phyloP scores from a whole-genome alignment of 2,888 invertebrate genomes.

The Lomographa bimaculata region DNA sequence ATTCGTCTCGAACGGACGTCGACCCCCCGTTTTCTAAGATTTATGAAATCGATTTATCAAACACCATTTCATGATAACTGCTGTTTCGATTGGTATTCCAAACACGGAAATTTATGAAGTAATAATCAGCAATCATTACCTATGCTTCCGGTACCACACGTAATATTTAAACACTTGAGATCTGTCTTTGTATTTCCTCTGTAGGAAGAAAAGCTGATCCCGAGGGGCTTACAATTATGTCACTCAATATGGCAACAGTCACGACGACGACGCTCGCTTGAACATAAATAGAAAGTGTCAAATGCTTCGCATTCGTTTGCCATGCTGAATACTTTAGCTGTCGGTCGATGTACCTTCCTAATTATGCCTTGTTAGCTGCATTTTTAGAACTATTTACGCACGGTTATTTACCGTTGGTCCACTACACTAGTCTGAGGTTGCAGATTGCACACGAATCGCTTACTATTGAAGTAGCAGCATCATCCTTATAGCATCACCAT shows the following conservation, averaged over 20 bases:
- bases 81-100: slow-evolving; percentile 9
- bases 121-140: slow-evolving; percentile 13
- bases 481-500: slow-evolving; percentile 26
- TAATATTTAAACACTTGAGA: slow-evolving; percentile 11
- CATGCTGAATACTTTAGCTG: slow-evolving; percentile 56
- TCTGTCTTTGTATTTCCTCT: slow-evolving; percentile 28
- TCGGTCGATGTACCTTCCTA: slow-evolving; percentile 36
- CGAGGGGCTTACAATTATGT: slow-evolving; percentile 52
- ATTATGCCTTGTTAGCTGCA: slow-evolving; percentile 39
- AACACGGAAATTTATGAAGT: slow-evolving; percentile 9
- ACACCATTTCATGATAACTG: slow-evolving; percentile 18
- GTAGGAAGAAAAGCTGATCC: slow-evolving; percentile 36
- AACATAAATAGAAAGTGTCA: slow-evolving; percentile 77
- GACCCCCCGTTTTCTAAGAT: slow-evolving; percentile 50
- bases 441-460: slow-evolving; percentile 15
- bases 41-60: slow-evolving; percentile 34
- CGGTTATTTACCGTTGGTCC: slow-evolving; percentile 31
- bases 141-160: slow-evolving; percentile 13
- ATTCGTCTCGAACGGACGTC: slow-evolving; percentile 60
- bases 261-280: slow-evolving; percentile 49
- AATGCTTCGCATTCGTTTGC: slow-evolving; percentile 56
- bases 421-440: slow-evolving; percentile 2
- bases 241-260: slow-evolving; percentile 54
- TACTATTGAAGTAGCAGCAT: slow-evolving; percentile 17
- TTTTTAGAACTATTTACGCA: slow-evolving; percentile 35